These are phyloP conservation scores for Coryphaenoides rupestris DNA, from an alignment of 2,113 vertebrate species.

Conservation along the genomic window DNA sequence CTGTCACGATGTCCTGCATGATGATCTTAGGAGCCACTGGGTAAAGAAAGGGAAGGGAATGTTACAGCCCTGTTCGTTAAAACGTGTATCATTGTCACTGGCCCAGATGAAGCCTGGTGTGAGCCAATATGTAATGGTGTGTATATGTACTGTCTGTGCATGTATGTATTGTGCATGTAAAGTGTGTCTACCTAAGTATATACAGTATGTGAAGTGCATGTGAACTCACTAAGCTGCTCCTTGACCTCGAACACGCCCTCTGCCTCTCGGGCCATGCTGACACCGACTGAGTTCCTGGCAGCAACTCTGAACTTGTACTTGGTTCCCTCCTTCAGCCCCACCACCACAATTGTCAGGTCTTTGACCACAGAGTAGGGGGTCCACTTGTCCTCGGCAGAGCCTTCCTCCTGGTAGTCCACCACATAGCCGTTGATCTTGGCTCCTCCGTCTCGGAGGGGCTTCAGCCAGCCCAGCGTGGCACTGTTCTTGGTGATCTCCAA, in stretches of 20 bases:
- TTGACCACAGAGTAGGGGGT: conserved; percentile 94
- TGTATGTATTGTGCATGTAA: not conserved
- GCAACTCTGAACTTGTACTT: conserved; percentile 96
- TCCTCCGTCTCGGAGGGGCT: conserved; percentile 91
- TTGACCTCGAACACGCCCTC: conserved; percentile 94
- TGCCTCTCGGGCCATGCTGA: conserved; percentile 87
- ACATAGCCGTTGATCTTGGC: conserved; percentile 95
- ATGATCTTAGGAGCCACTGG: conserved; percentile 93
- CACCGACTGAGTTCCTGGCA: conserved; percentile 91
- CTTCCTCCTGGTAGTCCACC: conserved; percentile 88
- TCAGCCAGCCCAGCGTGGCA: conserved; percentile 89
- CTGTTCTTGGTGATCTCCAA: conserved; percentile 92
- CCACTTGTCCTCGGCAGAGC: conserved; percentile 84
- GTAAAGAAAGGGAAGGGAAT: not conserved
- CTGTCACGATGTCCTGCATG: conserved; percentile 85
- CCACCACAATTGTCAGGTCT: conserved; percentile 91
- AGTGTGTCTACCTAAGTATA: not conserved
- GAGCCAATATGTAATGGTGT: no score
- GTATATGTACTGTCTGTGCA: not conserved
- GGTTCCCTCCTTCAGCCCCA: conserved; percentile 91
- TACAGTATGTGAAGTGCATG: not conserved
- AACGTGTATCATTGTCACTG: no score
- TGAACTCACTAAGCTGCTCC: conserved; percentile 91
- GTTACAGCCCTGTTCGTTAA: no score
- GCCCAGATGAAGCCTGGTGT: no score